These are phyloP conservation scores for Spea bombifrons DNA, from an alignment of 2,113 vertebrate genomes.

Conservation along the genomic window DNA sequence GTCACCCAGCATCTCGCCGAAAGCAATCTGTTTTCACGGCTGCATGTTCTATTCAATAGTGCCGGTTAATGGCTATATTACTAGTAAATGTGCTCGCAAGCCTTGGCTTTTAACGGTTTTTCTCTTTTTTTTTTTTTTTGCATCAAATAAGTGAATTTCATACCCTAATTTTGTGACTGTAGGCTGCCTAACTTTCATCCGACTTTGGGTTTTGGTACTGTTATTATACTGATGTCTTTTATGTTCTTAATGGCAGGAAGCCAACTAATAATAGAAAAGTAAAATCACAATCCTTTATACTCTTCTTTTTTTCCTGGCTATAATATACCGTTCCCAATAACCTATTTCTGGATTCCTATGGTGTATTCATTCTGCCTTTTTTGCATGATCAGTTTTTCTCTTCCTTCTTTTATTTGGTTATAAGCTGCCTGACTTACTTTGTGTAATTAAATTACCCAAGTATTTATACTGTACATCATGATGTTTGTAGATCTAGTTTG, in stretches of 20 bases:
- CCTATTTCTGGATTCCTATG: background rate
- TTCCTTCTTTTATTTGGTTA: slow-evolving; percentile 1
- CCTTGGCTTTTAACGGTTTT: background rate
- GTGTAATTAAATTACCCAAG: slow-evolving; percentile 30
- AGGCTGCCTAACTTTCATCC: slow-evolving; percentile 3
- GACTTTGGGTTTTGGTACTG: slow-evolving; percentile 3
- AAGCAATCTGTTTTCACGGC: background rate
- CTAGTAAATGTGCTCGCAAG: background rate
- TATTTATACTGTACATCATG: slow-evolving; percentile 25
- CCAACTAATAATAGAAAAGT: background rate
- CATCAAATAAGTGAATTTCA: slow-evolving; percentile 6
- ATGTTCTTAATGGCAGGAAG: slow-evolving; percentile 2
- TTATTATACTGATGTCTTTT: background rate
- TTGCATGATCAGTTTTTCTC: slow-evolving; percentile 13
- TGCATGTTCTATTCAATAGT: slow-evolving; percentile 3
- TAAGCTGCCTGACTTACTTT: slow-evolving; percentile 24
- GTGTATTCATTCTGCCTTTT: slow-evolving; percentile 5
- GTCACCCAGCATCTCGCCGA: background rate
- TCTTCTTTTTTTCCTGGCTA: slow-evolving; percentile 2
- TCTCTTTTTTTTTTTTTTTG: background rate
- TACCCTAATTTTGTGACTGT: slow-evolving; percentile 15
- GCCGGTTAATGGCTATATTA: background rate
- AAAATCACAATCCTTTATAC: background rate
- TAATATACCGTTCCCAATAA: background rate
- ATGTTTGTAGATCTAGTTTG: slow-evolving; percentile 29